phyloP scores from a whole-genome alignment of 1,140 invertebrate genomes.

The Drosophila mauritiana region DNA sequence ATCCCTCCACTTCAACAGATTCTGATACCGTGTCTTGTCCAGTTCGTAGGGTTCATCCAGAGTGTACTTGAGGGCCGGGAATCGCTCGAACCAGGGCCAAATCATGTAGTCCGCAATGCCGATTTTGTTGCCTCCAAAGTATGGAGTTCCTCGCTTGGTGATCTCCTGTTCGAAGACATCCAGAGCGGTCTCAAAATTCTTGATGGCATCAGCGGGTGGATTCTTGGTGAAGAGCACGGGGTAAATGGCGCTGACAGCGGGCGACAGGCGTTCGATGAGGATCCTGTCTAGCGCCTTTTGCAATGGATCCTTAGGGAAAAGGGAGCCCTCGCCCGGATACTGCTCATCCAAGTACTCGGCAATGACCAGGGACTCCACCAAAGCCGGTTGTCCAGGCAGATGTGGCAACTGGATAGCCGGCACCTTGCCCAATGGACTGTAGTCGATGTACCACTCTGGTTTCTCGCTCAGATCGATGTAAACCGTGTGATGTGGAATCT shows the following conservation, averaged over 20 bases:
- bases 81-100: constrained; percentile 94
- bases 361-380: constrained; percentile 94
- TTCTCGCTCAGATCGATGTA: constrained; percentile 93
- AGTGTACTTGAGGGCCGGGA: constrained; percentile 63
- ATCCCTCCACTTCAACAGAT: constrained; percentile 86
- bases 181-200: constrained; percentile 85
- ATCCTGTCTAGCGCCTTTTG: constrained; percentile 92
- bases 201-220: constrained; percentile 61
- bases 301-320: constrained; percentile 90
- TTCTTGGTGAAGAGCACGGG: constrained; percentile 63
- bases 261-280: constrained; percentile 88
- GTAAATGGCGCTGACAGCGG: constrained; percentile 63
- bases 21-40: constrained; percentile 73
- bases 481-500: constrained; percentile 93
- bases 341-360: constrained; percentile 94
- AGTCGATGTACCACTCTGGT: constrained; percentile 91
- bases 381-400: constrained; percentile 86
- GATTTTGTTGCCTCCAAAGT: constrained; percentile 89
- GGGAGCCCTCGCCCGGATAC: constrained; percentile 87
- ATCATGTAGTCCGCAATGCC: constrained; percentile 96
- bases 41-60: constrained; percentile 60
- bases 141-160: constrained; percentile 85
- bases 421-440: constrained; percentile 91
- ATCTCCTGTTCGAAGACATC: constrained; percentile 89
- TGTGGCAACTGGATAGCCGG: constrained; percentile 91